Evolutionary conservation across 2,888 invertebrate species (phyloP), one percentile per base, ranked within the genome.

Genomic region (Sinotaia quadrata): DNA sequence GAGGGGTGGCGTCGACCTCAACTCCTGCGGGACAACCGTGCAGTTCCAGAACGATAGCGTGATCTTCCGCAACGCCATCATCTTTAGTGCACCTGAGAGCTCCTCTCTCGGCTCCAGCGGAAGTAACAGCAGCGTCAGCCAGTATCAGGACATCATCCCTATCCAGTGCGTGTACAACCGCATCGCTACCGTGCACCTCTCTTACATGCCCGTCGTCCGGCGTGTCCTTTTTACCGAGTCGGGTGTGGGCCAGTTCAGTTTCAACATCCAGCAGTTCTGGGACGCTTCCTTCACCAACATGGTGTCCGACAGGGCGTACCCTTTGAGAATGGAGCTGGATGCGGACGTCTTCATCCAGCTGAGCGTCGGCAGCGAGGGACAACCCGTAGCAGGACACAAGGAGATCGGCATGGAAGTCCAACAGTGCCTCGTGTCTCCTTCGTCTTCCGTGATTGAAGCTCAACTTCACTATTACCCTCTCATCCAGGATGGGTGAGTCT

Each of bases 11-110:
- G 44, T 51, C 15, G 18, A 10, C 33, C 57, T 65, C 44, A 65
- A 65, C 47, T 41, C 27, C 24, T 65, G 65, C 34, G 65, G 65
- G 15, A 65, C 65, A 2, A 36, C 65, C 15, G 29, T 54, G 4
- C 24, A 18, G 29, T 27, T 63, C 41, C 54, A 33, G 56, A 65
- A 65, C 65, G 37, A 63, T 18, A 44, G n/a, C 44, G 4, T 65
- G 49, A n/a, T 65, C 65, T 65, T 65, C 47, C 52, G 52, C 54
- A 65, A 65, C 57, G 21, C 31, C 59, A 21, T 59, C 41, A 15
- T 59, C 59, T n/a, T 59, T 21, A 18, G 27, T 1, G 15, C 49
- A 8, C 12, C 12, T 24, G 4, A 31, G 2, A n/a, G 41, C 12
- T 18, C 4, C 58, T 18, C 44, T 44, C 0, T 37, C 29, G 41